Evolutionary conservation across 2,888 invertebrate species (phyloP).

Genomic region (Epicampocera succincta): DNA sequence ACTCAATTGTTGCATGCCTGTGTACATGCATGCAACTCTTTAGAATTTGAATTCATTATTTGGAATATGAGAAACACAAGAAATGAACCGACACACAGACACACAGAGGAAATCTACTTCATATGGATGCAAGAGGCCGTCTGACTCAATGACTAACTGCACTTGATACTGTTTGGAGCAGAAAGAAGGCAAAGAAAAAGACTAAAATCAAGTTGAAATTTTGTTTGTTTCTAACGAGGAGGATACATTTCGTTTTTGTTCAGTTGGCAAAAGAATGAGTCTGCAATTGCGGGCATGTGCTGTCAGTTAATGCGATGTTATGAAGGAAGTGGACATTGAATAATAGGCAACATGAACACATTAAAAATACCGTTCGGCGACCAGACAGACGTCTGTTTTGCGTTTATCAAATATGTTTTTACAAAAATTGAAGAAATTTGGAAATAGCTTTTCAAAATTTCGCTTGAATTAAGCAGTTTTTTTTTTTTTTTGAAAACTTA

Average conservation of each 20-base stretch:
- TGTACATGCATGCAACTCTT: slow-evolving; percentile 54
- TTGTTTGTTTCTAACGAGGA: slow-evolving; percentile 27
- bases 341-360: slow-evolving; percentile 4
- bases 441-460: too few species aligned
- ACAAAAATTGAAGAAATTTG: neutral
- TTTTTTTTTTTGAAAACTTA: neutral
- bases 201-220: neutral
- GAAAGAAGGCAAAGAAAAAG: neutral
- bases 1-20: slow-evolving; percentile 67
- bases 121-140: slow-evolving; percentile 20
- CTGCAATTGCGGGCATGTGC: slow-evolving; percentile 27
- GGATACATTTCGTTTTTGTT: slow-evolving; percentile 44
- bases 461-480: too few species aligned
- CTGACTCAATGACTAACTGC: slow-evolving; percentile 34
- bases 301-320: slow-evolving; percentile 32
- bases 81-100: slow-evolving; percentile 5
- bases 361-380: slow-evolving; percentile 30
- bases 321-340: neutral
- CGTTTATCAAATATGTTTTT: neutral
- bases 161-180: slow-evolving; percentile 47
- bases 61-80: slow-evolving; percentile 39
- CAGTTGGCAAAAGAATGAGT: slow-evolving; percentile 14
- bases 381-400: neutral
- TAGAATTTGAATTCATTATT: slow-evolving; percentile 56
- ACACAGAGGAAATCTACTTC: slow-evolving; percentile 37